Conservation (phyloP, 2,113 vertebrate species). For the Chlamydotis undulata region DNA sequence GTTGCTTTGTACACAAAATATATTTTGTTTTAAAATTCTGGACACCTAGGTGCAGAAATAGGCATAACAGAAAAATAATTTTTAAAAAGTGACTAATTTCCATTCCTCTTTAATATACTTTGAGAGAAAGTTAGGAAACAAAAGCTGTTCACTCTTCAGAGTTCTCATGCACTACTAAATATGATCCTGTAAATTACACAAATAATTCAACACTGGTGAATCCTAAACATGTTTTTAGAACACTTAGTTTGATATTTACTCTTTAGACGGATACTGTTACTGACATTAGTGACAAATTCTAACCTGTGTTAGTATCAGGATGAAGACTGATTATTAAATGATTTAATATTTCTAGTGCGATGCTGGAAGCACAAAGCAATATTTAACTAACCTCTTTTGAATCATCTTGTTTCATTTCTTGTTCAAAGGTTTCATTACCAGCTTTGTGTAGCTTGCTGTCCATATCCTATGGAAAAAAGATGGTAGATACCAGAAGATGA, state of each 20-base stretch:
- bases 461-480: constrained; percentile 64
- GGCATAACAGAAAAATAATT: not conserved
- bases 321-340: not conserved
- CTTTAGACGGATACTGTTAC: not conserved
- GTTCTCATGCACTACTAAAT: not conserved
- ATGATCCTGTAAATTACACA: not conserved
- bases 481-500: not conserved
- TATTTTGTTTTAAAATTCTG: not conserved
- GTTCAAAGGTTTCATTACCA: constrained; percentile 56
- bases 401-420: constrained; percentile 79
- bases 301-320: not conserved
- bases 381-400: constrained; percentile 79
- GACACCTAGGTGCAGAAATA: not conserved
- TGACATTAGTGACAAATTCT: not conserved
- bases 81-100: not conserved
- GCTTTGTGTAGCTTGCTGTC: constrained; percentile 44
- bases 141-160: not conserved
- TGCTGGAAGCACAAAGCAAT: not conserved
- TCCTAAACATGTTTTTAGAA: not conserved
- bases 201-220: not conserved
- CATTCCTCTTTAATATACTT: not conserved
- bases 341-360: not conserved
- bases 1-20: not conserved
- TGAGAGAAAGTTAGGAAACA: not conserved
- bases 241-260: not conserved